Percentiles rank a stretch among this genome's conserved stretches.
These are phyloP conservation scores for Myodes glareolus DNA, from an alignment of 2,113 vertebrate species.

Conservation along the genomic window DNA sequence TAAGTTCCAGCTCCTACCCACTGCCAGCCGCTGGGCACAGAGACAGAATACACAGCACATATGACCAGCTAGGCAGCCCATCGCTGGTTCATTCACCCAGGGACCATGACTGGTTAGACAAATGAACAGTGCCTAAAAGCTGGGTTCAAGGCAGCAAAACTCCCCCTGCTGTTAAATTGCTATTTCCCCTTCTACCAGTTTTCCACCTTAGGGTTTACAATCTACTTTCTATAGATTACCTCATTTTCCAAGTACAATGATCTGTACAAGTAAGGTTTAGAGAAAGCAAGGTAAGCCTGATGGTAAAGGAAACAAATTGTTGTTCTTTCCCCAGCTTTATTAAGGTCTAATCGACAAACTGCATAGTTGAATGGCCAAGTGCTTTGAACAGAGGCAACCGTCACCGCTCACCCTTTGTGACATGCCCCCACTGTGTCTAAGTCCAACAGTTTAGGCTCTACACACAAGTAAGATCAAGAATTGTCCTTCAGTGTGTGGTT, in stretches of 20 bases:
- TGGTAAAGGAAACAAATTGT: neutral
- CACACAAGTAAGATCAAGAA: neutral
- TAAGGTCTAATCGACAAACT: neutral
- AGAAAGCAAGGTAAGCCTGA: neutral
- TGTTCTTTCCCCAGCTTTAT: neutral
- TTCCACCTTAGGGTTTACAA: neutral
- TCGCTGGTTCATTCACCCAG: neutral
- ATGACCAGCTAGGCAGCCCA: neutral
- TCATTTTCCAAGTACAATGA: neutral
- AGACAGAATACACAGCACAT: neutral
- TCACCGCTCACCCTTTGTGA: neutral
- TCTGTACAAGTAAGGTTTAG: neutral
- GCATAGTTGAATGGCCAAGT: neutral
- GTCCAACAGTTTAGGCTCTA: neutral
- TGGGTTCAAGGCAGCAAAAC: neutral
- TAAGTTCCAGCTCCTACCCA: neutral
- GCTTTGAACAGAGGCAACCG: neutral
- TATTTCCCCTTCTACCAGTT: neutral
- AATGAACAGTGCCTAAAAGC: neutral
- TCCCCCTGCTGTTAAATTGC: neutral
- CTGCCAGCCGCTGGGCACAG: neutral
- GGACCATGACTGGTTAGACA: neutral
- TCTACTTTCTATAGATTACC: neutral
- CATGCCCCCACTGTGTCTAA: neutral
- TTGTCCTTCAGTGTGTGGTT: no score